Evolutionary conservation across 37 sponge, comb jelly and placozoan species (phyloP).

Genomic region (Spongilla lacustris): DNA sequence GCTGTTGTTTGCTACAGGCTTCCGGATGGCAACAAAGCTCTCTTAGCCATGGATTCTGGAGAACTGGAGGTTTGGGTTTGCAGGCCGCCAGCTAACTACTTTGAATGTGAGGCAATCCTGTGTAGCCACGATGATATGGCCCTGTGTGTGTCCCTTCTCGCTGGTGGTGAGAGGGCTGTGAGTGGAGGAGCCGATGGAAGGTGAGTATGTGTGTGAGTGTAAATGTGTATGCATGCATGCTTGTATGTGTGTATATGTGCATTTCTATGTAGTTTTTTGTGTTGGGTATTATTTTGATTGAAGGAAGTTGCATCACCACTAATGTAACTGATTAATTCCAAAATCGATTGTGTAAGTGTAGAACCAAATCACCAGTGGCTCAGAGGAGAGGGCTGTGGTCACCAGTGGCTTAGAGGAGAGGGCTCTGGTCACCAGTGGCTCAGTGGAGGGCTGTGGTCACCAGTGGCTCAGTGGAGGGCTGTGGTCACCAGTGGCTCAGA

Average conservation of each 20-base stretch:
- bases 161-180: slow-evolving; percentile 20
- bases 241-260: not conserved
- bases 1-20: slow-evolving; percentile 10
- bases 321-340: too few species aligned
- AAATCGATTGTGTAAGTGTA: too few species aligned
- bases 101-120: slow-evolving; percentile 9
- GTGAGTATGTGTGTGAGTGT: slow-evolving; percentile 7
- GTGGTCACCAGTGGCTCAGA: too few species aligned
- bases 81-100: slow-evolving; percentile 16
- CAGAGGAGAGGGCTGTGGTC: too few species aligned
- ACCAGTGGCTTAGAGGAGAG: too few species aligned
- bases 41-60: slow-evolving; percentile 47
- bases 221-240: not conserved
- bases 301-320: too few species aligned
- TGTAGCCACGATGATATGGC: slow-evolving; percentile 63
- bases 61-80: slow-evolving; percentile 51
- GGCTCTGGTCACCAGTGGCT: too few species aligned
- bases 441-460: too few species aligned
- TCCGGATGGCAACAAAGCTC: slow-evolving; percentile 7
- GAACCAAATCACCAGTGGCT: too few species aligned
- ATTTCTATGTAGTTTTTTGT: too few species aligned
- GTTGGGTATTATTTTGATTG: too few species aligned
- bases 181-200: slow-evolving; percentile 66
- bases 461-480: too few species aligned
- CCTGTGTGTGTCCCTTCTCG: slow-evolving; percentile 28